phyloP scores from a whole-genome alignment of 2,888 invertebrate genomes.

The Mayetiola destructor region DNA sequence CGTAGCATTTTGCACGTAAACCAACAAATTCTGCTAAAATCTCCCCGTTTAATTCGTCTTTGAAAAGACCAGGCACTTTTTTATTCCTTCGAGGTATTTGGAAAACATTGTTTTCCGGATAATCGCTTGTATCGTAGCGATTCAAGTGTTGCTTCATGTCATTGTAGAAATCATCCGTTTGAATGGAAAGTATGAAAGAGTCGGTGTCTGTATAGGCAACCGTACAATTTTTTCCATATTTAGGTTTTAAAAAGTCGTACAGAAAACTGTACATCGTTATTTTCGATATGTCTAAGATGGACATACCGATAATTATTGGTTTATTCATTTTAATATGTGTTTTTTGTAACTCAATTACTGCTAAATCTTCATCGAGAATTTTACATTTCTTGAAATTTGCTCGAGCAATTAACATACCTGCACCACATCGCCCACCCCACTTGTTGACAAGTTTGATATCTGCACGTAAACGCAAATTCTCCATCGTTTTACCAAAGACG shows the following conservation, averaged over 20 bases:
- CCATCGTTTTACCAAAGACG: slow-evolving; percentile 15
- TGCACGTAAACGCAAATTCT: slow-evolving; percentile 15
- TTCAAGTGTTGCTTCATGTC: slow-evolving; percentile 15
- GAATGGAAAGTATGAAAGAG: slow-evolving; percentile 17
- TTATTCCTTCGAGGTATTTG: background rate
- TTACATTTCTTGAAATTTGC: slow-evolving; percentile 24
- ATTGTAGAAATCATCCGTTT: slow-evolving; percentile 16
- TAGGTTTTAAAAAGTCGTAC: slow-evolving; percentile 25
- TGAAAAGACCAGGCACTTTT: slow-evolving; percentile 9
- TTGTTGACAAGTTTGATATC: slow-evolving; percentile 32
- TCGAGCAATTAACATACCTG: slow-evolving; percentile 24
- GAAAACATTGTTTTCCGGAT: slow-evolving; percentile 8
- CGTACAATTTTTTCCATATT: slow-evolving; percentile 13
- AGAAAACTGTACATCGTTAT: slow-evolving; percentile 29
- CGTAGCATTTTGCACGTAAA: slow-evolving; percentile 5
- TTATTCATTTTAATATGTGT: slow-evolving; percentile 24
- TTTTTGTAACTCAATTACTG: slow-evolving; percentile 26
- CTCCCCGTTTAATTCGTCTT: slow-evolving; percentile 13
- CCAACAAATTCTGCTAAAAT: slow-evolving; percentile 14
- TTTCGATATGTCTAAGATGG: slow-evolving; percentile 31
- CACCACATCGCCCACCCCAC: slow-evolving; percentile 28
- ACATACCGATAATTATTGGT: slow-evolving; percentile 30
- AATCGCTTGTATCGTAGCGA: slow-evolving; percentile 15
- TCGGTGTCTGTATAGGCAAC: slow-evolving; percentile 18
- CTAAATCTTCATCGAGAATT: slow-evolving; percentile 27